Base-by-base conservation (phyloP, 2,888 invertebrate genomes). In the Cheilosia grossa region DNA sequence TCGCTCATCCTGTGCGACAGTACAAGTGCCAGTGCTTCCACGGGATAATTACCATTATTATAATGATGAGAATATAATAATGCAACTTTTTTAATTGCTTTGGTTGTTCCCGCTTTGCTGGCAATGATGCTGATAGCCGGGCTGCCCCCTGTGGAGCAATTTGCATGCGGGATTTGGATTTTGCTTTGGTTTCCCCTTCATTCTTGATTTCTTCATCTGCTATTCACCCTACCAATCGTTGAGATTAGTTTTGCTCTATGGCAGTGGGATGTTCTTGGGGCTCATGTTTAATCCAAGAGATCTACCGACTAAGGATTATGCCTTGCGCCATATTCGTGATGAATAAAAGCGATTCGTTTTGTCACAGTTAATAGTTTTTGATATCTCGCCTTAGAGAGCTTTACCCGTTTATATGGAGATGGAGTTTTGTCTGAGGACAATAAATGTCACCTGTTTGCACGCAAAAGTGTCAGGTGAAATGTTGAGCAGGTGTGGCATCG, bases 1-100 rank as follows among this genome's bases (percentile, higher is more conserved):
- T 81, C 61, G 42, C 61, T 67, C 66, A 69, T 54, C 27, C 58
- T 67, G 61, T 51, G 61, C 58, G 61, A 56, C 74, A 81, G 61
- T 37, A 56, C 58, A 51, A 53, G 53, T 27, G 37, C 33, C 47
- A 53, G 44, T 40, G 59, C 64, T 58, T 54, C 53, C 54, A 64
- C 58, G 54, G 72, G 72, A 67, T 77, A 78, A 72, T 59, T 78
- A 67, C 72, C 64, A 59, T 78, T 66, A 82, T 78, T 72, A 82
- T 78, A 82, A 78, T 82, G 78, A 78, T 78, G 70, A 72, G 66
- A 78, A 82, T 78, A 82, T 78, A 78, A 82, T 77, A 82, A 82
- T 78, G 66, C 72, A 78, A 78, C 47, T 66, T 72, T 77, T 82
- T 82, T 82, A 78, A 82, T 82, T 82, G 78, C 72, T 82, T 78